Evolutionary conservation across 2,113 vertebrate species (phyloP).

Genomic region (Trichechus manatus): DNA sequence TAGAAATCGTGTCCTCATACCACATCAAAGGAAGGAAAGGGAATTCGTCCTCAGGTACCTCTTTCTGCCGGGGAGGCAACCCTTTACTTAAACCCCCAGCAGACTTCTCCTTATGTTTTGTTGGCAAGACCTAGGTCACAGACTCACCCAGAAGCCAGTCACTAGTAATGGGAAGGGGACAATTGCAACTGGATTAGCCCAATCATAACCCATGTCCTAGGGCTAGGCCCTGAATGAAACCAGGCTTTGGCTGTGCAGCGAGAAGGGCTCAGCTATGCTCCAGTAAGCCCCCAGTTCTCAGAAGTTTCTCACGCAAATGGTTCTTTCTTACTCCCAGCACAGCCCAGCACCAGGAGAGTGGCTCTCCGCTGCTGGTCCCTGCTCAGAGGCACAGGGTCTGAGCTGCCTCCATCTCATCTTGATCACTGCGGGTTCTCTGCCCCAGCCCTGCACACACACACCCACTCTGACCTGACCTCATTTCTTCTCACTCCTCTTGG

Average conservation of each 20-base stretch:
- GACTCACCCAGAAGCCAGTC: not conserved
- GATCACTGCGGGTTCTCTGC: not conserved
- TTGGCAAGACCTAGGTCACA: not conserved
- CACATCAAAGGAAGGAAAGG: not conserved
- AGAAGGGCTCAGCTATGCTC: not conserved
- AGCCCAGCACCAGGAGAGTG: not conserved
- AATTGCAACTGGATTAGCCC: not conserved
- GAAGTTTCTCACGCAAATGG: not conserved
- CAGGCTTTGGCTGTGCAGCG: not conserved
- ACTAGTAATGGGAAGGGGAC: not conserved
- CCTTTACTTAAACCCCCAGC: not conserved
- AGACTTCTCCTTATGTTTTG: not conserved
- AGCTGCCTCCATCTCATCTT: not conserved
- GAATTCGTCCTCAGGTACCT: fast-evolving
- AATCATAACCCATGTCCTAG: no score
- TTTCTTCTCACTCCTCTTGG: not conserved
- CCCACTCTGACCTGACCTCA: not conserved
- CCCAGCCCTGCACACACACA: not conserved
- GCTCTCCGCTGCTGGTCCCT: no score
- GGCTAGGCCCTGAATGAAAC: not conserved
- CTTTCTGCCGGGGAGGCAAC: not conserved
- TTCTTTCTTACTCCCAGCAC: not conserved
- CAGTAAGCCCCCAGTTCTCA: not conserved
- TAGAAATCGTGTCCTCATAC: not conserved
- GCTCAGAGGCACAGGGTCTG: fast-evolving